Percentiles rank a stretch among this genome's conserved stretches.
These are phyloP conservation scores for Apis laboriosa DNA, from an alignment of 1,140 invertebrate genomes.

Conservation along the genomic window DNA sequence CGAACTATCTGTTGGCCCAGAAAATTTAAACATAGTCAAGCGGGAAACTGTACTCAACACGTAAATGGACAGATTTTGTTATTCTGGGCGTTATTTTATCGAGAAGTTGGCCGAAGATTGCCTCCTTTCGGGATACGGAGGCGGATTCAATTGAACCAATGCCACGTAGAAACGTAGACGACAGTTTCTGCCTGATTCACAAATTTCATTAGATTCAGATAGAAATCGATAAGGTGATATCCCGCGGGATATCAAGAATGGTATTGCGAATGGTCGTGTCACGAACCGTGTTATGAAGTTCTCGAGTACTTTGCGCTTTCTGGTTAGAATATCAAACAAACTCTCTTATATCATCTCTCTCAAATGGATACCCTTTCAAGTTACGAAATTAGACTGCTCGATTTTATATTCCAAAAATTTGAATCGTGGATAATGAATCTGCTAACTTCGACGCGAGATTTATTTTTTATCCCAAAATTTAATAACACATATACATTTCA, in stretches of 20 bases:
- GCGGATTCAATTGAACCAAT: not conserved
- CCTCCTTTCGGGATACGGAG: no score
- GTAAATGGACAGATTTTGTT: not conserved
- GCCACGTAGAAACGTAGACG: conserved; percentile 18
- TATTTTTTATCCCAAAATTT: no score
- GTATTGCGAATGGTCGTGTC: conserved; percentile 47
- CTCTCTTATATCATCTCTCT: conserved; percentile 8
- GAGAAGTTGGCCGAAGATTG: not conserved
- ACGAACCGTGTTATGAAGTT: conserved; percentile 49
- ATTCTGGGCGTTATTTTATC: not conserved
- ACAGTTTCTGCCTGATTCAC: not conserved
- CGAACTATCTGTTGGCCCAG: not conserved
- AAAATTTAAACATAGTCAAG: not conserved
- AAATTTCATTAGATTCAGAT: conserved; percentile 55
- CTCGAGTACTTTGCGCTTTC: conserved; percentile 41
- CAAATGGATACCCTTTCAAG: not conserved
- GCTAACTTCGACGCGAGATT: no score
- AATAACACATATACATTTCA: no score
- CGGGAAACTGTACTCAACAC: no score
- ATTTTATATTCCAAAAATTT: no score
- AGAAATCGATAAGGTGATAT: conserved; percentile 52
- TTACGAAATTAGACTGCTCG: not conserved
- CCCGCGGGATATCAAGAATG: conserved; percentile 31
- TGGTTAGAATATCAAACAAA: conserved; percentile 43
- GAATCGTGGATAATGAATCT: no score